These are phyloP conservation scores for Amiota minor DNA, from an alignment of 2,888 invertebrate species.

Conservation along the genomic window DNA sequence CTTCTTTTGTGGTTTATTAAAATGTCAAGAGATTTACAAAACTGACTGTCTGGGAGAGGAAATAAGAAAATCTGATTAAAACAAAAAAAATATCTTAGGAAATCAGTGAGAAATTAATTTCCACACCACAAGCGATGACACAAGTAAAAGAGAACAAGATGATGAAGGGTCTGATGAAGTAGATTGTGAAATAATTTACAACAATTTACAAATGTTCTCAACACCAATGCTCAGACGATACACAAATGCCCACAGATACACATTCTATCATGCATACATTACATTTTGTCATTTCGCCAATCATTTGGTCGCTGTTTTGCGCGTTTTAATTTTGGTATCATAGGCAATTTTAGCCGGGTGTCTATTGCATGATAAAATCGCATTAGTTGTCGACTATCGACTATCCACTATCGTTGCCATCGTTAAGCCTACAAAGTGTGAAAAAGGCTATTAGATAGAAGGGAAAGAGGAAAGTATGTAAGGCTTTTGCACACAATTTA, in stretches of 20 bases:
- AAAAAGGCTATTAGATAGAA: neutral
- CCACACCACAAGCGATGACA: neutral
- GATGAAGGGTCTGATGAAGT: neutral
- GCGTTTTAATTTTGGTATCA: neutral
- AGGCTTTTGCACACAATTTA: slow-evolving; percentile 53
- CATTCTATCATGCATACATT: neutral
- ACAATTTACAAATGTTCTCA: slow-evolving; percentile 20
- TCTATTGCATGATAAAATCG: slow-evolving; percentile 20
- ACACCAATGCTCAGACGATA: neutral
- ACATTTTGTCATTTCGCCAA: slow-evolving; percentile 10
- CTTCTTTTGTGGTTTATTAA: neutral
- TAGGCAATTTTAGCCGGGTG: slow-evolving; percentile 1
- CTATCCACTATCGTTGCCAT: slow-evolving; percentile 1
- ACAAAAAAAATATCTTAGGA: slow-evolving; percentile 15
- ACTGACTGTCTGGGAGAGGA: neutral
- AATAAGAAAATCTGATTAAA: slow-evolving; percentile 18
- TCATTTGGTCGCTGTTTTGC: slow-evolving; percentile 13
- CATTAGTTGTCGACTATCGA: slow-evolving; percentile 16
- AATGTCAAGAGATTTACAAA: slow-evolving; percentile 11
- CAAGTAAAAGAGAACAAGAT: neutral
- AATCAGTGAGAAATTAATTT: slow-evolving; percentile 29
- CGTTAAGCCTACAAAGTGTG: neutral
- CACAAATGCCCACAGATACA: slow-evolving; percentile 11
- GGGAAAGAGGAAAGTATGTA: neutral
- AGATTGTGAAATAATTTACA: slow-evolving; percentile 17